A percentile compares a stretch with the other conserved stretches of the same genome.
These are phyloP conservation scores for Aptenodytes patagonicus DNA, from an alignment of 2,113 vertebrate genomes.

Conservation along the genomic window DNA sequence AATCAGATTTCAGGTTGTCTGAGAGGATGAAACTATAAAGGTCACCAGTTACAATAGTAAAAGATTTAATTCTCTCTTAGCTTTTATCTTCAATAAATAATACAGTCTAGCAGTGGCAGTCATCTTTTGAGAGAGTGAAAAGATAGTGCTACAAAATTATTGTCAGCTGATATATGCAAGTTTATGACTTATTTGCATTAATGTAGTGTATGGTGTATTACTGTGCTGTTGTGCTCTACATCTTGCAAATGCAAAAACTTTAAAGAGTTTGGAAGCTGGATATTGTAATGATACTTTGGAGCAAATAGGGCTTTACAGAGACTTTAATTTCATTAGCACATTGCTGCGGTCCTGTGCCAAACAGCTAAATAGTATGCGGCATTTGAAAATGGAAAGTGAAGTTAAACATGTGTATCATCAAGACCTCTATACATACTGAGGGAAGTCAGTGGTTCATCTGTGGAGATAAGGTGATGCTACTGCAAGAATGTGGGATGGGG, in stretches of 20 bases:
- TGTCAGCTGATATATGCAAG: rapidly evolving
- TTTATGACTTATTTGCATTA: background rate
- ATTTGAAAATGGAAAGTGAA: background rate
- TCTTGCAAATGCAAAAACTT: background rate
- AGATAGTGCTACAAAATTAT: background rate
- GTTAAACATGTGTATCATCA: background rate
- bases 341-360: background rate
- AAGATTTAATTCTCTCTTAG: background rate
- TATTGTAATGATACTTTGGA: background rate
- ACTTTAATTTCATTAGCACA: background rate
- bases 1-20: background rate
- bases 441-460: background rate
- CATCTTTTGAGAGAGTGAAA: background rate
- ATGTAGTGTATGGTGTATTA: background rate
- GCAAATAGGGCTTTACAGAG: background rate
- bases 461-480: background rate
- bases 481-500: background rate
- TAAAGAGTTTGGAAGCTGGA: background rate
- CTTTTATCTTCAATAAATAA: background rate
- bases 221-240: background rate
- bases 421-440: background rate
- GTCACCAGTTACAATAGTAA: background rate
- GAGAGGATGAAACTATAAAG: background rate
- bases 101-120: background rate
- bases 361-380: background rate